Percentiles rank a stretch among this genome's conserved stretches.
Conservation (phyloP, 2,888 invertebrate genomes). For the Cheilosia soror region DNA sequence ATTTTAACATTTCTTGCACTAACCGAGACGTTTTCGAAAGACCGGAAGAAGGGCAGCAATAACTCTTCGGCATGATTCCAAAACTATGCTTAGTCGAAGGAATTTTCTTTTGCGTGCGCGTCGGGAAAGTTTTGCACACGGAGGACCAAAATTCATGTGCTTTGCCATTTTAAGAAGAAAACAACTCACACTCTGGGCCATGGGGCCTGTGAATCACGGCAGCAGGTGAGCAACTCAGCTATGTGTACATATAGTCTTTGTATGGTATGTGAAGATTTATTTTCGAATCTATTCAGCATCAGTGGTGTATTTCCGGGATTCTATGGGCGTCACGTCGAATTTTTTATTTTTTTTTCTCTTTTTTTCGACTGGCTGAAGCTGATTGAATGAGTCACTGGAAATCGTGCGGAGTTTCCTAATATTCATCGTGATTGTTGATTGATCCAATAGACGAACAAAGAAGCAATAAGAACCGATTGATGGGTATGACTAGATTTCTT, state of each 20-base stretch:
- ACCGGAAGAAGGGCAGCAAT: slow-evolving; percentile 18
- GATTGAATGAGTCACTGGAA: slow-evolving; percentile 43
- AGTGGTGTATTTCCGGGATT: slow-evolving; percentile 42
- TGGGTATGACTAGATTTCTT: slow-evolving; percentile 13
- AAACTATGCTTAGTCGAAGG: slow-evolving; percentile 11
- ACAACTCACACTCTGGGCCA: slow-evolving; percentile 44
- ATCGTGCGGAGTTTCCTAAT: slow-evolving; percentile 49
- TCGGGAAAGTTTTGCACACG: neutral
- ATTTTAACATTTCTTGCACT: slow-evolving; percentile 40
- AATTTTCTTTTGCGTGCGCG: slow-evolving; percentile 8
- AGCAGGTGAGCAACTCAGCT: slow-evolving; percentile 40
- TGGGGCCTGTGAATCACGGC: slow-evolving; percentile 56
- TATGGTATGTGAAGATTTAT: slow-evolving; percentile 54
- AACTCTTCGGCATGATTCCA: slow-evolving; percentile 22
- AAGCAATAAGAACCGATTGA: slow-evolving; percentile 20
- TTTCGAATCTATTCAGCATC: slow-evolving; percentile 41
- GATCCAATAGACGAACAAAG: neutral
- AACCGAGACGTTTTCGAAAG: neutral
- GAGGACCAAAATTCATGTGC: slow-evolving; percentile 27
- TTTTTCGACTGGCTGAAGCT: neutral
- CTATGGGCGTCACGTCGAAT: slow-evolving; percentile 22
- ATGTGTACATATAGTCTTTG: neutral
- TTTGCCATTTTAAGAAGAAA: slow-evolving; percentile 38
- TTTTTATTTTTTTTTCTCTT: neutral
- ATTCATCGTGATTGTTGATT: slow-evolving; percentile 22